phyloP scores from a whole-genome alignment of 2,113 vertebrate species.

The Grammomys dolichurus region DNA sequence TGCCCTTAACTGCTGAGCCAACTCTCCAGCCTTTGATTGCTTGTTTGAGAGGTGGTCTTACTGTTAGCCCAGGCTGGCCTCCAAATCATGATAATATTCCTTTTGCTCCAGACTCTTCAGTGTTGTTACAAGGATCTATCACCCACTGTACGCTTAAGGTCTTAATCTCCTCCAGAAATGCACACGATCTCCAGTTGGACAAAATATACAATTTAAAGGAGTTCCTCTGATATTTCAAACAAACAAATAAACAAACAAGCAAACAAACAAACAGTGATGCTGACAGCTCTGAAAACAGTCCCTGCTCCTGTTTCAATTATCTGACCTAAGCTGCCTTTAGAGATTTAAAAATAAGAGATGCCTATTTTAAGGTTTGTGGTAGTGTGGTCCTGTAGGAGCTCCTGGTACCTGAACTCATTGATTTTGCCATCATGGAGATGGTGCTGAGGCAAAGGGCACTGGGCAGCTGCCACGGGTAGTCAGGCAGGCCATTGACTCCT shows the following conservation, averaged over 20 bases:
- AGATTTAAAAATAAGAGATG: conserved; percentile 29
- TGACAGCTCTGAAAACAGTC: neutral
- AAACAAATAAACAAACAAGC: neutral
- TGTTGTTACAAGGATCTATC: neutral
- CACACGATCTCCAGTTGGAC: conserved; percentile 1
- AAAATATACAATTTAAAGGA: conserved; percentile 21
- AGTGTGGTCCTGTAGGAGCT: neutral
- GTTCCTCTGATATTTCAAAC: neutral
- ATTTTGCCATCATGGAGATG: neutral
- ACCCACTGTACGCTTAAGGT: neutral
- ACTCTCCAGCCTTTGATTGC: neutral
- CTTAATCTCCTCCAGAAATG: neutral
- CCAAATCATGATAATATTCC: neutral
- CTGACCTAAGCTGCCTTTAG: conserved; percentile 20
- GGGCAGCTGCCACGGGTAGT: neutral
- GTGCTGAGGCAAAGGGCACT: neutral
- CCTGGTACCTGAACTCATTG: neutral
- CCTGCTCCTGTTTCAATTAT: conserved; percentile 7
- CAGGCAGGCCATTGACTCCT: neutral
- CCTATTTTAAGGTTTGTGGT: neutral
- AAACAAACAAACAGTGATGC: neutral
- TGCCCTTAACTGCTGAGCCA: neutral
- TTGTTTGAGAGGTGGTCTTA: neutral
- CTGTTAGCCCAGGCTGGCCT: neutral
- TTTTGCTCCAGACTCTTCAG: neutral